Base-by-base conservation (phyloP, 2,113 vertebrate species). In the Hyperoodon ampullatus region DNA sequence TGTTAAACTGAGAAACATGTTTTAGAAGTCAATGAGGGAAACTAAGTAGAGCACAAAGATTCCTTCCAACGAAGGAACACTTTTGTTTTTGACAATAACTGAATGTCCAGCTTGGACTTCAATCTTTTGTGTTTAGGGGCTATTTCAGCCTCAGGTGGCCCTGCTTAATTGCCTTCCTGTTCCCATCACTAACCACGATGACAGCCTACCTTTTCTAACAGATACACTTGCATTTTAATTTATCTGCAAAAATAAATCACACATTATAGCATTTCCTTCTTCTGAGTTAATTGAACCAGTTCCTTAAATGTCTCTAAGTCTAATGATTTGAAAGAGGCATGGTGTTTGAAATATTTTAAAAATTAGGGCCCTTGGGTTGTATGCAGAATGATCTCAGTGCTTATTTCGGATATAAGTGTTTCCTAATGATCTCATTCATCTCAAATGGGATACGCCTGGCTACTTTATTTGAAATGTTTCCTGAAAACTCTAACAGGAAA, bases 231-330 rank as follows among this genome's bases (percentile, higher is more conserved):
- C 96, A 90, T 98, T 98, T 98, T 98, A 98, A 98, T 98, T 98
- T 98, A 98, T 98, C 98, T 98, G 96, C 98, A 96, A 97, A 97
- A 97, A 98, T 99, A 98, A 99, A 99, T 98, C 98, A 99, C 94
- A 96, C 80, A 24, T 98, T 98, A 98, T 95, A 97, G 98, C 98
- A 93, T 96, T 98, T 98, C 93, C 65, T 63, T 91, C 84, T 96
- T 97, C 97, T 72, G 90, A 96, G 97, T 97, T 98, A 99, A 99
- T 98, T 98, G 98, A 98, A 99, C 98, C 97, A 97, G 97, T 98
- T 98, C 97, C 96, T 98, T 98, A 98, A 98, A 98, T 98, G 98
- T 98, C 97, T 97, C 93, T 97, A 77, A 93, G 93, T 90, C 85
- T 96, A 97, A 98, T 97, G 97, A 98, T 97, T 97, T 97, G 96